Evolutionary conservation across 2,797 vertebrate genomes (phyloP), one percentile per base, ranked within the genome.

Genomic region (Odontamblyopus rebecca): DNA sequence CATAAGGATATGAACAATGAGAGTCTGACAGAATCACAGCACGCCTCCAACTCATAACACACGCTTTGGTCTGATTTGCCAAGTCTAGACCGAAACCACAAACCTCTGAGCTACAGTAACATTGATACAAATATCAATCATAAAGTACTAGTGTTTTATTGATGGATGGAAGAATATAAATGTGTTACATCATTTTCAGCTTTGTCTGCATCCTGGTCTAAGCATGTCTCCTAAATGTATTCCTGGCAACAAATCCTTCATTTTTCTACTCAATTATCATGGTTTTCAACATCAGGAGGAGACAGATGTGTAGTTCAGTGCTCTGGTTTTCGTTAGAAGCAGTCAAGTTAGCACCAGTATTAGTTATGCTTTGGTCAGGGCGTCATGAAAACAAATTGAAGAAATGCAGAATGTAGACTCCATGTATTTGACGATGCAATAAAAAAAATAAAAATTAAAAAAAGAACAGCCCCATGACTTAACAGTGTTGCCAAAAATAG

Each of bases 271-370:
- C 51, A 83, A 74, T 81, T 80, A 82, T 72, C 76, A 84, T 68
- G 62, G 86, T 82, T 76, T 80, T 81, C 67, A 82, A 76, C 72
- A 79, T 53, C 0, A 48, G 50, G 38, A 71, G 60, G 71, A 77
- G 72, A 81, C 79, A 77, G 80, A 75, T 71, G 68, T 84, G 81
- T 81, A 63, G 51, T 57, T 75, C 5, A 29, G 71, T 67, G 75
- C 80, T 76, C 73, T 74, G 77, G 59, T 82, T 79, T 82, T 73
- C 77, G 77, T 83, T 57, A 26, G 69, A 81, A 69, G 74, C 63
- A 30, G 73, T 12, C 41, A 68, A 65, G 61, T 80, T 61, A 71
- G 80, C 82, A 71, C 61, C 50, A 67, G 44, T 48, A 48, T 48
- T 15, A 13, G 44, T 48, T 48, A 80, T 75, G 32, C 80, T 72